A percentile compares a stretch with the other conserved stretches of the same genome.
Evolutionary conservation across 2,888 invertebrate species (phyloP).

Genomic region (Dioctria linearis): DNA sequence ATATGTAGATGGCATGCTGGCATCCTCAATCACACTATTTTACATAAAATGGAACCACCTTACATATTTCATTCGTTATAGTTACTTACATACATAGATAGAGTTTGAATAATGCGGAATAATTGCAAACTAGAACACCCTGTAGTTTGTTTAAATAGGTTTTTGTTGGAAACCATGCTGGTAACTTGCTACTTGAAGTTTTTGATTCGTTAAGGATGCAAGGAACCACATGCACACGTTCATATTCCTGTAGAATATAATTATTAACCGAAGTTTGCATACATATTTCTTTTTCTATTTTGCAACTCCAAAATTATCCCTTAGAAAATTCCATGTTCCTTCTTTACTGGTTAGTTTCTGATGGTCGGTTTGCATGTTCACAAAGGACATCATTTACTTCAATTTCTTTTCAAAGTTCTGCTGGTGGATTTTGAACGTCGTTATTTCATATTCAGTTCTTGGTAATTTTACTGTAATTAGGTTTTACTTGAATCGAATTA

Average conservation of each 20-base stretch:
- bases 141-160: conserved; percentile 28
- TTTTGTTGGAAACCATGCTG: conserved; percentile 14
- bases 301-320: conserved; percentile 19
- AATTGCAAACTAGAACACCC: conserved; percentile 27
- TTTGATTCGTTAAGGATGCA: neutral
- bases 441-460: conserved; percentile 1
- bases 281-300: conserved; percentile 33
- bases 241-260: conserved; percentile 7
- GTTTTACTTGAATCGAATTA: conserved; percentile 16
- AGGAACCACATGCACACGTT: conserved; percentile 27
- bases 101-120: conserved; percentile 19
- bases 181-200: conserved; percentile 18
- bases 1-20: no score
- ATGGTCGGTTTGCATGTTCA: conserved; percentile 29
- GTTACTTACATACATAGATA: no score
- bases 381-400: conserved; percentile 9
- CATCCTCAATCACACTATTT: no score
- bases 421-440: conserved; percentile 4
- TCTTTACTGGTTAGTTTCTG: neutral
- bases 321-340: neutral
- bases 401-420: conserved; percentile 20
- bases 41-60: no score
- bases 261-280: conserved; percentile 4
- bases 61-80: no score
- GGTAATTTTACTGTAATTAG: conserved; percentile 36